A percentile compares a stretch with the other conserved stretches of the same genome.
Evolutionary conservation across 1,140 invertebrate species (phyloP).

Genomic region (Neocloeon triangulifer): DNA sequence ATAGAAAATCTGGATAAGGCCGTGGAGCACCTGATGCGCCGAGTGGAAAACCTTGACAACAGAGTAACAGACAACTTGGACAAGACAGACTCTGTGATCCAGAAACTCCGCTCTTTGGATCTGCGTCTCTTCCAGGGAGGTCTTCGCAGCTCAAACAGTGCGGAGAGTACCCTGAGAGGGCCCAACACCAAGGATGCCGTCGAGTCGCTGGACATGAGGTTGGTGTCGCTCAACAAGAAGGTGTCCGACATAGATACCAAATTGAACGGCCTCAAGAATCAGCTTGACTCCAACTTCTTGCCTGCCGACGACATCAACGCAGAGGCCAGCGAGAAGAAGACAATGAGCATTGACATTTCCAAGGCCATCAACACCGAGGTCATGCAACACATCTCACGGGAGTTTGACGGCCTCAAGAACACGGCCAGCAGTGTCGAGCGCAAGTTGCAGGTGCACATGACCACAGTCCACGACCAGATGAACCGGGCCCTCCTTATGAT

Average conservation of each 20-base stretch:
- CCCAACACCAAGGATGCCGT: slow-evolving; percentile 11
- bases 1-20: slow-evolving; percentile 71
- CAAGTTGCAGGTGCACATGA: slow-evolving; percentile 64
- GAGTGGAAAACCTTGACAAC: slow-evolving; percentile 55
- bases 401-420: slow-evolving; percentile 45
- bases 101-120: slow-evolving; percentile 45
- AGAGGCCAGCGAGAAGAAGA: slow-evolving; percentile 64
- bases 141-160: neutral
- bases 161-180: slow-evolving; percentile 15
- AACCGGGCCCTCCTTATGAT: slow-evolving; percentile 51
- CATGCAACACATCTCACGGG: slow-evolving; percentile 45
- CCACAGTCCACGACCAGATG: slow-evolving; percentile 54
- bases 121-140: slow-evolving; percentile 35
- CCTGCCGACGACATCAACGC: slow-evolving; percentile 57
- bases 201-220: slow-evolving; percentile 29
- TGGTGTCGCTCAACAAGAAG: slow-evolving; percentile 51
- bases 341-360: slow-evolving; percentile 54
- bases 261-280: slow-evolving; percentile 48
- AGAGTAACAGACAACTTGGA: slow-evolving; percentile 59
- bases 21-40: slow-evolving; percentile 58
- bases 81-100: slow-evolving; percentile 57
- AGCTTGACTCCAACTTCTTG: slow-evolving; percentile 57
- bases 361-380: slow-evolving; percentile 54
- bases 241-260: slow-evolving; percentile 60
- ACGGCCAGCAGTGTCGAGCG: slow-evolving; percentile 55